Percentiles rank a stretch among this genome's conserved stretches.
phyloP scores from a whole-genome alignment of 2,888 invertebrate species.

The Fragum sueziense region DNA sequence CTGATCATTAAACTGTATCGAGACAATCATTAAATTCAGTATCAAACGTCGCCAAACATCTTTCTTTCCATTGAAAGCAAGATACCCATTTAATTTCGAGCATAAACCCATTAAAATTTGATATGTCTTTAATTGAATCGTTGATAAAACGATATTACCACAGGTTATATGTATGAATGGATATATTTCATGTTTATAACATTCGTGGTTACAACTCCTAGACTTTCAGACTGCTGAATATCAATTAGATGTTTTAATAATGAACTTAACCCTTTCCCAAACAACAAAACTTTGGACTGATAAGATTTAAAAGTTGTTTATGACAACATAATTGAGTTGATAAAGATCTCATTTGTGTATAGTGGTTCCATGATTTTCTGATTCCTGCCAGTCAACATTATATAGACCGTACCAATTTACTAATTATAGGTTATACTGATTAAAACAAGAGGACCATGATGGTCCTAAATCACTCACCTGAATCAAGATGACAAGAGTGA shows the following conservation, averaged over 20 bases:
- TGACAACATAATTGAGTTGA: too few species aligned
- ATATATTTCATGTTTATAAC: not conserved
- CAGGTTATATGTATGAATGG: conserved; percentile 4
- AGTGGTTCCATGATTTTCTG: too few species aligned
- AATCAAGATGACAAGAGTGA: too few species aligned
- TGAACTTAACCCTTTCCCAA: not conserved
- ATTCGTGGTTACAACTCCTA: not conserved
- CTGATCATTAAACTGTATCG: not conserved
- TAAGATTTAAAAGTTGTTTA: too few species aligned
- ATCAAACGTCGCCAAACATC: conserved; percentile 1
- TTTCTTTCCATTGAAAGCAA: not conserved
- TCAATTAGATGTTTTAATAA: not conserved
- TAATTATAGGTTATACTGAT: too few species aligned
- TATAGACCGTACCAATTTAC: too few species aligned
- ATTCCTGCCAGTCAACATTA: too few species aligned
- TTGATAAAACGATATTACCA: conserved; percentile 3
- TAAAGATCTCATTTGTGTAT: too few species aligned
- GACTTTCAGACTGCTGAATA: not conserved
- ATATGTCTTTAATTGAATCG: conserved; percentile 12
- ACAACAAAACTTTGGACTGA: too few species aligned
- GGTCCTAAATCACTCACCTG: too few species aligned
- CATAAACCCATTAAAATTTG: conserved; percentile 13
- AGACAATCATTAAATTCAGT: too few species aligned
- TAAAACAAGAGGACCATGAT: too few species aligned
- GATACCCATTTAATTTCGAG: not conserved